Percentiles rank a stretch among this genome's conserved stretches.
Evolutionary conservation across 2,888 invertebrate species (phyloP).

Genomic region (Blastobasis lacticolella): DNA sequence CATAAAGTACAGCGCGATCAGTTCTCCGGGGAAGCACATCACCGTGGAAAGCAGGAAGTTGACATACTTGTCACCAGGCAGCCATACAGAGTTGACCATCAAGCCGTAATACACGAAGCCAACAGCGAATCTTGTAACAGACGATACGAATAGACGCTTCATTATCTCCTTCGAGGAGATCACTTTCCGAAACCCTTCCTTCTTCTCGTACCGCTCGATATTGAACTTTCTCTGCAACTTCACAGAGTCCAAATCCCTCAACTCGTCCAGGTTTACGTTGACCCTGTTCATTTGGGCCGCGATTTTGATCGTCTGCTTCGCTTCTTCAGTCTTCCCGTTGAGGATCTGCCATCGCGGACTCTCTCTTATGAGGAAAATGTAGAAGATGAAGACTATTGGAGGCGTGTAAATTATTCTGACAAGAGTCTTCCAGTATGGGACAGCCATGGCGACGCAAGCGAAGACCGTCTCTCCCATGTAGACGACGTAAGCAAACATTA

Average conservation of each 20-base stretch:
- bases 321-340: conserved; percentile 40
- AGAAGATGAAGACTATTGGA: conserved; percentile 34
- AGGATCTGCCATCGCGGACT: conserved; percentile 57
- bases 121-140: conserved; percentile 38
- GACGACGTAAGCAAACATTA: conserved; percentile 43
- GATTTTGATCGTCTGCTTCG: conserved; percentile 32
- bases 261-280: conserved; percentile 33
- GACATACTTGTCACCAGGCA: conserved; percentile 53
- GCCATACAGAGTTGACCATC: conserved; percentile 49
- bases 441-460: conserved; percentile 45
- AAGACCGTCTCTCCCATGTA: conserved; percentile 48
- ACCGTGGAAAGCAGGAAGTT: conserved; percentile 50
- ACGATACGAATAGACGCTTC: conserved; percentile 34
- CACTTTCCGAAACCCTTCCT: conserved; percentile 35
- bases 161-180: conserved; percentile 42
- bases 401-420: conserved; percentile 48
- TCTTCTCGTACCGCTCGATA: conserved; percentile 32
- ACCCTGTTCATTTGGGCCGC: conserved; percentile 44
- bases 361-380: conserved; percentile 38
- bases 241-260: conserved; percentile 30
- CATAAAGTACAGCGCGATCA: conserved; percentile 46
- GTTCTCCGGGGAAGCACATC: conserved; percentile 58
- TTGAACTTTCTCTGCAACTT: conserved; percentile 40
- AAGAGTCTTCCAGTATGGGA: conserved; percentile 50
- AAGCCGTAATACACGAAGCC: conserved; percentile 56